A percentile compares a stretch with the other conserved stretches of the same genome.
Conservation (phyloP, 2,888 invertebrate species). For the Bimastos eiseni region DNA sequence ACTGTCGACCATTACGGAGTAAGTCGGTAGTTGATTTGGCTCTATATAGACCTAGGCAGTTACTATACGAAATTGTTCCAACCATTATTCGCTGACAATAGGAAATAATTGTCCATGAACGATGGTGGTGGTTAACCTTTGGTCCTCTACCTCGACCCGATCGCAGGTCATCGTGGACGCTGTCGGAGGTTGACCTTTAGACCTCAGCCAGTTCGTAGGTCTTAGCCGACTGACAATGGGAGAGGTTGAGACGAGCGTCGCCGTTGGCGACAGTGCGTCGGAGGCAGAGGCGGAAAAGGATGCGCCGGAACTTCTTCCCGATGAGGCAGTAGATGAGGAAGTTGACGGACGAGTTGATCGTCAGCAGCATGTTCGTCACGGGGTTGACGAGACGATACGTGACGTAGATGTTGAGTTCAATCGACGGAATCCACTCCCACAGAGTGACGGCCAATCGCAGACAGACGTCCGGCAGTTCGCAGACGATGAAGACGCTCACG, state of each 20-base stretch:
- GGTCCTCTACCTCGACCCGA: neutral
- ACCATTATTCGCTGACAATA: no score
- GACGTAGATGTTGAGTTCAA: neutral
- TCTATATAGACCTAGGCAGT: neutral
- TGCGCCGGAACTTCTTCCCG: constrained; percentile 44
- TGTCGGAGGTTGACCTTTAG: neutral
- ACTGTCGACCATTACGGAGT: neutral
- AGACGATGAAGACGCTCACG: constrained; percentile 42
- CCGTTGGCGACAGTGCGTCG: neutral
- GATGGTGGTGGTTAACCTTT: neutral
- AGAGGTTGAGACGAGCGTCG: neutral
- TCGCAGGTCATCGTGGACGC: neutral
- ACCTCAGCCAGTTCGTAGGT: constrained; percentile 26
- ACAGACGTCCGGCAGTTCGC: constrained; percentile 39
- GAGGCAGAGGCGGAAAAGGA: constrained; percentile 39
- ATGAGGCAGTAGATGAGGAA: constrained; percentile 45
- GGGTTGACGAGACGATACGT: constrained; percentile 33
- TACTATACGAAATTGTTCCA: neutral
- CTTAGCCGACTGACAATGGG: constrained; percentile 9
- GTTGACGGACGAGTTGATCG: constrained; percentile 44
- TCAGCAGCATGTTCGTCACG: constrained; percentile 41
- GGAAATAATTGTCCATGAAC: constrained; percentile 1
- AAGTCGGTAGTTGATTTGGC: neutral
- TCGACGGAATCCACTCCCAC: constrained; percentile 23
- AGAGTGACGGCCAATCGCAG: constrained; percentile 37